Evolutionary conservation across 2,888 invertebrate species (phyloP).

Genomic region (Hybos culiciformis): DNA sequence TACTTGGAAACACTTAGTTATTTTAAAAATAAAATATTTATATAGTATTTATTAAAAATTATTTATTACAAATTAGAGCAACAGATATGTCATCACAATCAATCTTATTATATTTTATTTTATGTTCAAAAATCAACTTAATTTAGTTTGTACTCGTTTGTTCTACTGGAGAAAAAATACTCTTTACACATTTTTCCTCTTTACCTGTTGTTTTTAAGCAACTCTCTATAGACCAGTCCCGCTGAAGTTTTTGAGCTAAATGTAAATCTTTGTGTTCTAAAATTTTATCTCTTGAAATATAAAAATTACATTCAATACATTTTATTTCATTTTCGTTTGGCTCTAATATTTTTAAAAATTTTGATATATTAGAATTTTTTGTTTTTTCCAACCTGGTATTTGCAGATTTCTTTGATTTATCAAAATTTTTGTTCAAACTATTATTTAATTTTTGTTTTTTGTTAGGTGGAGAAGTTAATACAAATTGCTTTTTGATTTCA

Average conservation of each 20-base stretch:
- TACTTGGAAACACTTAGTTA: too few species aligned
- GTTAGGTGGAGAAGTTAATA: slow-evolving; percentile 14
- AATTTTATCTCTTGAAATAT: slow-evolving; percentile 45
- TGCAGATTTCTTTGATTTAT: background rate
- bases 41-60: too few species aligned
- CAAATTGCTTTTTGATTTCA: slow-evolving; percentile 21
- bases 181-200: too few species aligned
- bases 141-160: too few species aligned
- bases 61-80: too few species aligned
- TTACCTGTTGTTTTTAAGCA: too few species aligned
- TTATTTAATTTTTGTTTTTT: slow-evolving; percentile 16
- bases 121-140: too few species aligned
- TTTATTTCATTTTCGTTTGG: slow-evolving; percentile 22
- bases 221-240: too few species aligned
- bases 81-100: too few species aligned
- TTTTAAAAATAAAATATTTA: too few species aligned
- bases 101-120: too few species aligned
- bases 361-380: slow-evolving; percentile 18
- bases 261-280: slow-evolving; percentile 75
- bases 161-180: too few species aligned
- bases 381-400: background rate
- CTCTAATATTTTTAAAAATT: slow-evolving; percentile 17
- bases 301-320: slow-evolving; percentile 57
- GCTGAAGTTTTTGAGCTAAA: slow-evolving; percentile 59
- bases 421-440: background rate